Base-by-base conservation (phyloP, 2,113 vertebrate genomes). In the Poicephalus meyeri region DNA sequence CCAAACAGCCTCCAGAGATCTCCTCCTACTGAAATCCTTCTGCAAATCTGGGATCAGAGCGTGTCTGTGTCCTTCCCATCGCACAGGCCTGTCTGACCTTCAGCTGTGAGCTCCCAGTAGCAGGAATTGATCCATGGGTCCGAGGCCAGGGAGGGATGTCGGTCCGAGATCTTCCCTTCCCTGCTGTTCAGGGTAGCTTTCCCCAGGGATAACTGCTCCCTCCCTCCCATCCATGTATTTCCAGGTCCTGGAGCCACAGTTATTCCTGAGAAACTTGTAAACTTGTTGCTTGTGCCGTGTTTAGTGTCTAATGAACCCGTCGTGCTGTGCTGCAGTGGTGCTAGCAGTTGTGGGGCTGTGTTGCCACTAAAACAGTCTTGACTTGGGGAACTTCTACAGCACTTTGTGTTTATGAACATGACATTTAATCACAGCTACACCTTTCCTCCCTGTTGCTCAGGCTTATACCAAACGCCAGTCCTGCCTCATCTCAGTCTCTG, bases 11-110 rank as follows among this genome's bases (percentile, higher is more conserved):
- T 95, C 80, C 1, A 8, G 86, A 84, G 95, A 89, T 97, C 91
- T 93, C 91, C 86, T 97, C 95, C 93, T 91, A 68, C 91, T 79
- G 86, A 86, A 95, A 81, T 93, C 73, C 65, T 95, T 55, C 91
- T 44, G 83, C 92, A 71, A 86, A 78, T 91, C 64, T 83, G 91
- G 77, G 88, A 80, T 85, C 52, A 11, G 89, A 96, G 83, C 18
- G 7, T 83, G 86, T 24, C 93, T 60, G 50, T 55, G 94, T 88
- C 94, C 92, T 93, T 93, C 92, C 94, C 86, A 35, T 71, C 2
- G 0, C 80, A 50, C 0, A 1, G 82, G 68, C 55, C 79, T 61
- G 89, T 70, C 77, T 74, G 94, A 80, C 68, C 7, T 56, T 88
- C 49, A 41, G 83, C 77, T 70, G 85, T 0, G 5, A 64, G 80